Conservation (phyloP, 2,797 vertebrate genomes). For the Geotrypetes seraphini region DNA sequence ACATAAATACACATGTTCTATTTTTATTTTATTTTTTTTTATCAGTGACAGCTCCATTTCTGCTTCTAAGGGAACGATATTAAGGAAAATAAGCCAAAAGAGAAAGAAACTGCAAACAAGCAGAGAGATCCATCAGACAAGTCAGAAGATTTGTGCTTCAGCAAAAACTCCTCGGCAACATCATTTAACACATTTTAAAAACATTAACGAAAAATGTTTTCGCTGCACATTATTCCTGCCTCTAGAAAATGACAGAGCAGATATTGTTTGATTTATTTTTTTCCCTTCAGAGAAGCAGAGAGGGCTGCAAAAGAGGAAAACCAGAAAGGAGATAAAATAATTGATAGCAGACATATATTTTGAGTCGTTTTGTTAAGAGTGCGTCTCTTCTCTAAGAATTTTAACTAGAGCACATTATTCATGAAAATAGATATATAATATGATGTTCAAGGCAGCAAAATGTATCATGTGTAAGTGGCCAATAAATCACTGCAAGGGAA, state of each 20-base stretch:
- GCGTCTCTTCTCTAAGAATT: constrained; percentile 49
- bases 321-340: constrained; percentile 35
- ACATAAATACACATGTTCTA: too few species aligned
- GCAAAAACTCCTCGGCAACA: constrained; percentile 27
- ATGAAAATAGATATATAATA: constrained; percentile 52
- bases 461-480: constrained; percentile 49
- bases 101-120: constrained; percentile 15
- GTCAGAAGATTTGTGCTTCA: constrained; percentile 25
- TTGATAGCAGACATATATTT: constrained; percentile 46
- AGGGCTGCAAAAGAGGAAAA: constrained; percentile 31
- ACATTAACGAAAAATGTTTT: constrained; percentile 22
- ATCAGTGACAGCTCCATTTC: too few species aligned
- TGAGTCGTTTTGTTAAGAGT: constrained; percentile 48
- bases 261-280: constrained; percentile 46
- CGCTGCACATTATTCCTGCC: constrained; percentile 18
- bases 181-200: constrained; percentile 36
- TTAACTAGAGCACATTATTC: constrained; percentile 49
- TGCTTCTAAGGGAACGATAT: too few species aligned
- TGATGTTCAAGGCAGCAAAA: constrained; percentile 44
- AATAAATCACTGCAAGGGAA: constrained; percentile 45
- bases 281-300: constrained; percentile 40
- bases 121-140: constrained; percentile 18
- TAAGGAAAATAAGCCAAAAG: constrained; percentile 17
- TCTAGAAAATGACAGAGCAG: constrained; percentile 26
- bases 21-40: too few species aligned